A percentile compares a stretch with the other conserved stretches of the same genome.
These are phyloP conservation scores for Schizopygopsis malacanthus DNA, from an alignment of 2,797 vertebrate genomes.

Conservation along the genomic window DNA sequence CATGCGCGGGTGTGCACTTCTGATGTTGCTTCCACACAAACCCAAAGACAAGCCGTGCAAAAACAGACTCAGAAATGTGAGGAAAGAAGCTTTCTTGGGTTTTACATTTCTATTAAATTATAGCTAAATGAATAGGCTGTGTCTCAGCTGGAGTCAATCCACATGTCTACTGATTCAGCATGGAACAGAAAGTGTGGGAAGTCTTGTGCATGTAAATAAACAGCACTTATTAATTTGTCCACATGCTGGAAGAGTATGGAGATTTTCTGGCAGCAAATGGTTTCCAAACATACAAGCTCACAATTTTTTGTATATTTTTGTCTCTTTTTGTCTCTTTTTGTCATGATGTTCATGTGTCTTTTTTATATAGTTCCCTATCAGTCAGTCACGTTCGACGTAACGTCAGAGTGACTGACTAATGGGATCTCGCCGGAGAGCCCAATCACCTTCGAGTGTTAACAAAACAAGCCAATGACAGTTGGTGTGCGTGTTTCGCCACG, in stretches of 20 bases:
- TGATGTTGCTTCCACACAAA: neutral
- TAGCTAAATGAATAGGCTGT: neutral
- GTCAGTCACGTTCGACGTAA: too few relatives aligned
- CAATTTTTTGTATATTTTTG: neutral
- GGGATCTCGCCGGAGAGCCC: too few relatives aligned
- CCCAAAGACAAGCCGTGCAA: neutral
- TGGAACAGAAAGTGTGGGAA: neutral
- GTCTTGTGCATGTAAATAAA: neutral
- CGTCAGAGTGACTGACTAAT: too few relatives aligned
- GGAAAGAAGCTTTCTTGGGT: slow-evolving; percentile 10
- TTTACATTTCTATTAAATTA: slow-evolving; percentile 4
- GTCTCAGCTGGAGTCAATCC: neutral
- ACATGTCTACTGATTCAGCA: neutral
- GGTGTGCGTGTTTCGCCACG: too few relatives aligned
- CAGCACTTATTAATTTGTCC: neutral
- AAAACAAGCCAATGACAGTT: too few relatives aligned
- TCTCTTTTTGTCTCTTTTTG: neutral
- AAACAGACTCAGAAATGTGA: neutral
- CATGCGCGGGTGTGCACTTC: neutral
- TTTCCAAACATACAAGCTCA: neutral
- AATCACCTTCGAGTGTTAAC: too few relatives aligned
- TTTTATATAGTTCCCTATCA: too few relatives aligned
- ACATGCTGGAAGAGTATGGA: neutral
- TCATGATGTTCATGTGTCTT: neutral
- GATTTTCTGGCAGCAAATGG: neutral